Evolutionary conservation across 2,888 invertebrate species (phyloP).

Genomic region (Caenorhabditis doughertyi): DNA sequence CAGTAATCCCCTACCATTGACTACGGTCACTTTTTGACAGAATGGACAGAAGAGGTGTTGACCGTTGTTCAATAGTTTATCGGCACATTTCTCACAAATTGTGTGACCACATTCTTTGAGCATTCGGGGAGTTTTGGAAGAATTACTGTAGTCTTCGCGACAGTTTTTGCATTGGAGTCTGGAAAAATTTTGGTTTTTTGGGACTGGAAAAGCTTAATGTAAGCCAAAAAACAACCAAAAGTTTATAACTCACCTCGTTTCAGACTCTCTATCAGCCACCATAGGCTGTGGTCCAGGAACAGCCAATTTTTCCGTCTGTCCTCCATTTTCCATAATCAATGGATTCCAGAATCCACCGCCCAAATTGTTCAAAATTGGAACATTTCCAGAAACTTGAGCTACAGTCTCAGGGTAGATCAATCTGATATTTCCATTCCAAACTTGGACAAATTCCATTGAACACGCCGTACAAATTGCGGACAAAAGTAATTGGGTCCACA

Average conservation of each 20-base stretch:
- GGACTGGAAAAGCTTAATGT: neutral
- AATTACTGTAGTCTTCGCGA: neutral
- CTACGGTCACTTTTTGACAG: constrained; percentile 3
- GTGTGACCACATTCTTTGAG: constrained; percentile 16
- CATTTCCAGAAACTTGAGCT: too few species aligned
- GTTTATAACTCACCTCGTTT: too few species aligned
- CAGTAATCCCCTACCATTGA: too few species aligned
- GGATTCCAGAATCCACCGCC: too few species aligned
- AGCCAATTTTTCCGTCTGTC: too few species aligned
- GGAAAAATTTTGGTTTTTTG: neutral
- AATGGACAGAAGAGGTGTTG: constrained; percentile 6
- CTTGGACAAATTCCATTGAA: neutral
- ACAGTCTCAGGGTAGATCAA: neutral
- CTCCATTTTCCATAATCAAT: too few species aligned
- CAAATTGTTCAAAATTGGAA: too few species aligned
- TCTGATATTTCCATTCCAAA: neutral
- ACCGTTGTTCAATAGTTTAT: neutral
- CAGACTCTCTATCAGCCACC: too few species aligned
- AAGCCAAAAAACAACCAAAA: too few species aligned
- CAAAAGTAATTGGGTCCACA: neutral
- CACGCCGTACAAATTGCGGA: neutral
- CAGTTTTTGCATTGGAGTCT: constrained; percentile 11
- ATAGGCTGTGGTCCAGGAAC: too few species aligned
- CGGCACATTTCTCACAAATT: neutral
- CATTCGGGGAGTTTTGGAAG: neutral